These are phyloP conservation scores for Carpatolechia fugitivella DNA, from an alignment of 2,888 invertebrate species.

Conservation along the genomic window DNA sequence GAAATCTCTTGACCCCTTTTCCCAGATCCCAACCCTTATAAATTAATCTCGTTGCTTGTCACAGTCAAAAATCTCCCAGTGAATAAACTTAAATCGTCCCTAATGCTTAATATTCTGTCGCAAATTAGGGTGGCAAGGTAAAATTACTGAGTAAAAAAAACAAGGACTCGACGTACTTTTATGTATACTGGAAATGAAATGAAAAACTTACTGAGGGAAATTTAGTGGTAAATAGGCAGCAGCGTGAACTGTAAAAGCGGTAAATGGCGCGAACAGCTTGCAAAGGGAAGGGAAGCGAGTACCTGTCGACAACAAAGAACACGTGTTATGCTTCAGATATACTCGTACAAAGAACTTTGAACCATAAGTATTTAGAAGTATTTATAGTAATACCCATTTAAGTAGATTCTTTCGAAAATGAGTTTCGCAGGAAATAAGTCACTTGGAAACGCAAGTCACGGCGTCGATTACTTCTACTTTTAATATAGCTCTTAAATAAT, in stretches of 20 bases:
- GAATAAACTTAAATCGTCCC: neutral
- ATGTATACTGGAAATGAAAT: neutral
- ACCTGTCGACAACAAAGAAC: conserved; percentile 31
- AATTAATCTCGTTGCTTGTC: conserved; percentile 2
- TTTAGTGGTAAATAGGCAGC: conserved; percentile 45
- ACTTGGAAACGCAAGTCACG: no score
- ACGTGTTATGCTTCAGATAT: neutral
- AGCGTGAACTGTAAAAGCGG: conserved; percentile 31
- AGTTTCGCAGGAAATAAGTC: no score
- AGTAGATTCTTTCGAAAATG: no score
- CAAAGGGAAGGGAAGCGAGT: conserved; percentile 25
- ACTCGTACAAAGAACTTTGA: no score
- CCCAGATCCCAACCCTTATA: neutral
- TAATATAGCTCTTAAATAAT: no score
- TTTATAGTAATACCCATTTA: no score
- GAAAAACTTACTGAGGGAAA: conserved; percentile 45
- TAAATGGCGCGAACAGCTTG: conserved; percentile 27
- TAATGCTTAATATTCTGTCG: neutral
- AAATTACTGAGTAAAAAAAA: neutral
- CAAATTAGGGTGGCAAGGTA: neutral
- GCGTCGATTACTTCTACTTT: no score
- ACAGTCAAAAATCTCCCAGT: neutral
- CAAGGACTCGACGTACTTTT: neutral
- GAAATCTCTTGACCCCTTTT: conserved; percentile 1
- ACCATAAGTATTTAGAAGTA: no score